Conservation (phyloP, 1,140 invertebrate genomes). For the Drosophila azteca region DNA sequence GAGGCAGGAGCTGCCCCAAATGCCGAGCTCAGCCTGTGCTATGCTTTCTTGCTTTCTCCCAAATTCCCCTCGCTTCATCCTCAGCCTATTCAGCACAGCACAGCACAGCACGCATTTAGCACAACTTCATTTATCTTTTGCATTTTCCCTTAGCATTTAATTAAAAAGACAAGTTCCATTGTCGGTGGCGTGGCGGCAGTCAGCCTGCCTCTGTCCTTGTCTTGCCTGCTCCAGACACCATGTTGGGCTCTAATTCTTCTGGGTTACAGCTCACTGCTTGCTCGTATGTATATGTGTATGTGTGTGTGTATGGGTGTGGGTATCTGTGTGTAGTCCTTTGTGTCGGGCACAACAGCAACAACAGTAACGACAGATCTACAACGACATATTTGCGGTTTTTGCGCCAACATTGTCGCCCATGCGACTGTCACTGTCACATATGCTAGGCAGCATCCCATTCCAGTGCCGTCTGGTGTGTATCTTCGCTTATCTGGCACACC, state of each 20-base stretch:
- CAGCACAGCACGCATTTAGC: conserved; percentile 78
- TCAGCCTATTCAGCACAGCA: conserved; percentile 52
- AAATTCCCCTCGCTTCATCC: conserved; percentile 13
- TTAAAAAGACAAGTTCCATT: conserved; percentile 83
- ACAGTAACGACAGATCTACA: conserved; percentile 47
- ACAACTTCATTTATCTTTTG: conserved; percentile 82
- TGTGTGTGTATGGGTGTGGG: neutral
- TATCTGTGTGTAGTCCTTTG: conserved; percentile 36
- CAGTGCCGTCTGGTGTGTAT: conserved; percentile 28
- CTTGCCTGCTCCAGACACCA: conserved; percentile 61
- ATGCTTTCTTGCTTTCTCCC: conserved; percentile 34
- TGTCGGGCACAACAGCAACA: conserved; percentile 25
- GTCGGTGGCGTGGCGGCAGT: conserved; percentile 54
- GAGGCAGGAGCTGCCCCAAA: conserved; percentile 41
- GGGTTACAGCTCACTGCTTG: neutral
- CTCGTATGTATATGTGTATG: neutral
- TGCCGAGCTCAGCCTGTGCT: conserved; percentile 42
- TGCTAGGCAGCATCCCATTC: conserved; percentile 25
- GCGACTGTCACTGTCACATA: conserved; percentile 73
- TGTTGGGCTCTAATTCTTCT: conserved; percentile 58
- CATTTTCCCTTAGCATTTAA: conserved; percentile 82
- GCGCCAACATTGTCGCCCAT: conserved; percentile 72
- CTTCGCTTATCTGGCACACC: conserved; percentile 36
- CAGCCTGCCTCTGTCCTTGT: conserved; percentile 43
- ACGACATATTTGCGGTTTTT: conserved; percentile 78